Percentiles rank a stretch among this genome's conserved stretches.
phyloP scores from a whole-genome alignment of 2,888 invertebrate species.

The Anodontia alba region DNA sequence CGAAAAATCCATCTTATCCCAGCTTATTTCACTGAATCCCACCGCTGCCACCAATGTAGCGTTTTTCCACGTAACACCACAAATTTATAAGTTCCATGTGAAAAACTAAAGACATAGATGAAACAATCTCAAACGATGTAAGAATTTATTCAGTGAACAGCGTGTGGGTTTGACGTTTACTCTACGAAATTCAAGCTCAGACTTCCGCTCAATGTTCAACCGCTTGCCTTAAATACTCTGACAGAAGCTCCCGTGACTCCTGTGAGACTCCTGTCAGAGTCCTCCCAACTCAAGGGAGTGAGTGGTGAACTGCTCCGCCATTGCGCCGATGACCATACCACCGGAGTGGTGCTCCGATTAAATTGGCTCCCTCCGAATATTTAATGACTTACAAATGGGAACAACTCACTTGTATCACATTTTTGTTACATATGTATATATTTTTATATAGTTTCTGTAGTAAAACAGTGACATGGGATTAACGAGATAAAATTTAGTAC shows the following conservation, averaged over 20 bases:
- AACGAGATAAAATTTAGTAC: too few relatives aligned
- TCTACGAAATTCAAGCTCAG: not conserved
- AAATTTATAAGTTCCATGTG: slow-evolving; percentile 1
- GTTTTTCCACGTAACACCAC: not conserved
- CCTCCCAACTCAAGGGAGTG: not conserved
- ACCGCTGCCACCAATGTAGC: slow-evolving; percentile 10
- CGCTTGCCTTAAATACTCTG: slow-evolving; percentile 3
- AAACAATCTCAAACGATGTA: not conserved
- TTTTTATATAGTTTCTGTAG: too few relatives aligned
- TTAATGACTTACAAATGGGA: too few relatives aligned
- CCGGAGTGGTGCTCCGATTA: not conserved
- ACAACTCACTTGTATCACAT: too few relatives aligned
- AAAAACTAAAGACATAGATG: not conserved
- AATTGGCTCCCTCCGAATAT: not conserved
- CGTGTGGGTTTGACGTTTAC: not conserved
- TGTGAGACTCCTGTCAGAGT: slow-evolving; percentile 9
- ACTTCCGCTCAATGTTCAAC: not conserved
- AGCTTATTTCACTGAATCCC: not conserved
- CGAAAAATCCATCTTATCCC: slow-evolving; percentile 2
- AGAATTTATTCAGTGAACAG: too few relatives aligned
- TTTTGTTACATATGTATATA: too few relatives aligned
- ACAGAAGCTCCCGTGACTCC: slow-evolving; percentile 9
- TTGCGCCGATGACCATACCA: not conserved
- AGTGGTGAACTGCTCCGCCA: not conserved
- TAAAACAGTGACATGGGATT: too few relatives aligned